phyloP scores from a whole-genome alignment of 2,797 vertebrate species.

The Brotula barbata region DNA sequence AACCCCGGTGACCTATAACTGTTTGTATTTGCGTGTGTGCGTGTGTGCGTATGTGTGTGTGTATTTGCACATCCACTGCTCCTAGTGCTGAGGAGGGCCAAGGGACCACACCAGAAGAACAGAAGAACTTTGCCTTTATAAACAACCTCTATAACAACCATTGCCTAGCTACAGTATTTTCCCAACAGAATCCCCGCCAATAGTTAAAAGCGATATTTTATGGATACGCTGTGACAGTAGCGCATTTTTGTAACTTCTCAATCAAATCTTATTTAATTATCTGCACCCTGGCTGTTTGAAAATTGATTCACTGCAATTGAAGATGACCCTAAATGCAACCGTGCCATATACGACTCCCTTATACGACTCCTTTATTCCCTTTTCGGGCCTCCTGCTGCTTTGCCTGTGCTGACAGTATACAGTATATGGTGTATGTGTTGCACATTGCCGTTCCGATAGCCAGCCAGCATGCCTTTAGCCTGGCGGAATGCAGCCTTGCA shows the following conservation, averaged over 20 bases:
- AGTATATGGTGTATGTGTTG: slow-evolving; percentile 35
- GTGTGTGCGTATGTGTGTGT: slow-evolving; percentile 24
- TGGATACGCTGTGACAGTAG: slow-evolving; percentile 42
- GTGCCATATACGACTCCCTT: no score
- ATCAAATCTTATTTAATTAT: slow-evolving; percentile 27
- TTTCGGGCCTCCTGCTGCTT: slow-evolving; percentile 4
- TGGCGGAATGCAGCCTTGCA: slow-evolving; percentile 78
- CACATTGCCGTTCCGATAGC: slow-evolving; percentile 64
- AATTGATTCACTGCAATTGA: slow-evolving; percentile 30
- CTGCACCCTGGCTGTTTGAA: slow-evolving; percentile 27
- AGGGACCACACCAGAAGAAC: slow-evolving; percentile 74
- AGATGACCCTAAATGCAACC: no score
- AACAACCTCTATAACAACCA: slow-evolving; percentile 64
- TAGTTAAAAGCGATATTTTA: slow-evolving; percentile 38
- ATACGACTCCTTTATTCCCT: no score
- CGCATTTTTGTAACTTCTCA: slow-evolving; percentile 35
- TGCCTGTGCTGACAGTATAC: slow-evolving; percentile 11
- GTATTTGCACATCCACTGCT: slow-evolving; percentile 61
- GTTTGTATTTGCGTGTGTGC: slow-evolving; percentile 49
- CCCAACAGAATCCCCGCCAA: slow-evolving; percentile 46
- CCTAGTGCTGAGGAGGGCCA: slow-evolving; percentile 52
- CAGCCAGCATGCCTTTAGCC: slow-evolving; percentile 69
- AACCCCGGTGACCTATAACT: slow-evolving; percentile 67
- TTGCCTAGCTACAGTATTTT: slow-evolving; percentile 48
- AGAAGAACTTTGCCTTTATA: slow-evolving; percentile 61